These are phyloP conservation scores for Sesamia inferens DNA, from an alignment of 2,888 invertebrate genomes.

Conservation along the genomic window DNA sequence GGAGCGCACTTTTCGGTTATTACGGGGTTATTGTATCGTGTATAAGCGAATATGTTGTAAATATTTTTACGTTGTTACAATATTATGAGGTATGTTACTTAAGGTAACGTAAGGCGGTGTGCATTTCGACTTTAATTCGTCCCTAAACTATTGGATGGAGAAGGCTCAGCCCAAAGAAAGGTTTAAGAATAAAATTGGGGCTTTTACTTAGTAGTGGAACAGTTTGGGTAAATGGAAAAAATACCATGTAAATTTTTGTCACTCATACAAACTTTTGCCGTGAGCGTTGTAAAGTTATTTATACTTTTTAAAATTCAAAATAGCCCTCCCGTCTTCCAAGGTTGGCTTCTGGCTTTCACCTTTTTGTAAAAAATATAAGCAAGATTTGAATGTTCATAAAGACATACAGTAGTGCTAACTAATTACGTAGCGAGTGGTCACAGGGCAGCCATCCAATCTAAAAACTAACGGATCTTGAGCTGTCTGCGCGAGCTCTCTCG, in stretches of 20 bases:
- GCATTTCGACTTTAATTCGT: no score
- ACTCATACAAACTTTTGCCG: no score
- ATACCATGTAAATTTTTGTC: no score
- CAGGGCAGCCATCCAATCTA: slow-evolving; percentile 64
- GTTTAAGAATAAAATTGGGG: no score
- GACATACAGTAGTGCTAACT: slow-evolving; percentile 49
- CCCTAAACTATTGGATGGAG: no score
- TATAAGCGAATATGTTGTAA: neutral
- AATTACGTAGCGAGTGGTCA: slow-evolving; percentile 61
- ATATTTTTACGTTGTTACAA: neutral
- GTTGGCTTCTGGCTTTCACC: neutral
- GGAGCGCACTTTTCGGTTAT: slow-evolving; percentile 22
- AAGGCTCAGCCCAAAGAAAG: no score
- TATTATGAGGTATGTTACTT: no score
- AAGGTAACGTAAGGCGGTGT: no score
- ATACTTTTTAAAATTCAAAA: neutral
- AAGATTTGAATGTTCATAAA: slow-evolving; percentile 32
- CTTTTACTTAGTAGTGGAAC: no score
- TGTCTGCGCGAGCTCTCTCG: slow-evolving; percentile 51
- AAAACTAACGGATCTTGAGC: slow-evolving; percentile 61
- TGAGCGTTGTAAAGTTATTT: no score
- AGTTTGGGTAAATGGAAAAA: no score
- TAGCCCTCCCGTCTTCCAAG: neutral
- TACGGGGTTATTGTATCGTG: neutral
- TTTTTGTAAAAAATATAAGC: slow-evolving; percentile 13